These are phyloP conservation scores for Xenopus petersii DNA, from an alignment of 2,797 vertebrate genomes.

Conservation along the genomic window DNA sequence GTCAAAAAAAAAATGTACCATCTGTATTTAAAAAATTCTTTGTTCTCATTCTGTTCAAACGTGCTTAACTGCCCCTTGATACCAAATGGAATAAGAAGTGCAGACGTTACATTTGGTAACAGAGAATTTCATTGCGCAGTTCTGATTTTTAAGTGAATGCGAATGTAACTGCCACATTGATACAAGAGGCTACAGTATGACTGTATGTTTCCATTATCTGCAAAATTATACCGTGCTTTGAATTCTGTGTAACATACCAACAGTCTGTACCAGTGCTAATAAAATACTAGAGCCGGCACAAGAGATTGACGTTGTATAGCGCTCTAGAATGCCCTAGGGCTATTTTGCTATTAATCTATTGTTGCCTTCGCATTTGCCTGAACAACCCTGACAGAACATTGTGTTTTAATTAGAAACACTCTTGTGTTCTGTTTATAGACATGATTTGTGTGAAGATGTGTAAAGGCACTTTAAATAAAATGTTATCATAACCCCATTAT, in stretches of 20 bases:
- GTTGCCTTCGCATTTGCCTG: slow-evolving; percentile 13
- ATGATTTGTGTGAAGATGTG: neutral
- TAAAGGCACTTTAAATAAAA: neutral
- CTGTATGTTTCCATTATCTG: neutral
- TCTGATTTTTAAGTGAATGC: slow-evolving; percentile 2
- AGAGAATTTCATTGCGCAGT: neutral
- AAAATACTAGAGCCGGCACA: neutral
- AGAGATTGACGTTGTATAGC: slow-evolving; percentile 3
- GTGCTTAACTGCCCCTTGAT: neutral
- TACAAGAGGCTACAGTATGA: neutral
- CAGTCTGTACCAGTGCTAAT: neutral
- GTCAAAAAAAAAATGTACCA: slow-evolving; percentile 53
- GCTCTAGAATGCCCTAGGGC: slow-evolving; percentile 18
- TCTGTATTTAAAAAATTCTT: slow-evolving; percentile 58
- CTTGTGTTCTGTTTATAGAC: slow-evolving; percentile 25
- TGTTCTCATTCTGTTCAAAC: slow-evolving; percentile 50
- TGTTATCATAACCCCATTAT: neutral
- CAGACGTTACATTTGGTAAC: neutral
- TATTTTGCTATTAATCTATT: slow-evolving; percentile 34
- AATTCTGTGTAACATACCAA: slow-evolving; percentile 1
- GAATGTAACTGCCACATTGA: neutral
- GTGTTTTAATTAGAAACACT: slow-evolving; percentile 36
- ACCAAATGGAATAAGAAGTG: neutral
- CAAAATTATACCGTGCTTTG: neutral
- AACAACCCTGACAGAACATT: slow-evolving; percentile 19